These are phyloP conservation scores for Drosophila meridiana DNA, from an alignment of 2,888 invertebrate species.

Conservation along the genomic window DNA sequence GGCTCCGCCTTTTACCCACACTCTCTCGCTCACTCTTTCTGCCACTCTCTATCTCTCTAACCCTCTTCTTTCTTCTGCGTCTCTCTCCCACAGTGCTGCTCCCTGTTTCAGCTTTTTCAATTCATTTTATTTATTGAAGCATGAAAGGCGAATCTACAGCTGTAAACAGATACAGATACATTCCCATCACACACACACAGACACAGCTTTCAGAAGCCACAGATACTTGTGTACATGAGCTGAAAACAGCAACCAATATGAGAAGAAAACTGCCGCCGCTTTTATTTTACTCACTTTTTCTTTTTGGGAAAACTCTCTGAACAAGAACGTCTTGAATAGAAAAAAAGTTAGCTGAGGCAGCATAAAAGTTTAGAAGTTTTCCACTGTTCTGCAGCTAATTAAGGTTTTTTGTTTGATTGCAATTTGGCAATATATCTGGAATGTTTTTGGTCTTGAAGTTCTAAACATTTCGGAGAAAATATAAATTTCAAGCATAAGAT, in stretches of 20 bases:
- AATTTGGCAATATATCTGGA: conserved; percentile 41
- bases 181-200: conserved; percentile 19
- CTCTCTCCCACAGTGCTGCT: not conserved
- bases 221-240: conserved; percentile 34
- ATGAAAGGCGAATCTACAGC: conserved; percentile 67
- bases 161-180: conserved; percentile 58
- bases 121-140: conserved; percentile 81
- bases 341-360: conserved; percentile 35
- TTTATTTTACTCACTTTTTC: conserved; percentile 13
- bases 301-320: conserved; percentile 15
- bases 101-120: conserved; percentile 63
- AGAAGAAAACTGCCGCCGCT: conserved; percentile 49
- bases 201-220: conserved; percentile 22
- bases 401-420: conserved; percentile 44
- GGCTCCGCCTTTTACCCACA: conserved; percentile 10
- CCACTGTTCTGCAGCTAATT: conserved; percentile 45
- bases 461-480: not conserved
- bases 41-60: not conserved
- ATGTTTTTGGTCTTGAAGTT: conserved; percentile 8
- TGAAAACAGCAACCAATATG: conserved; percentile 42
- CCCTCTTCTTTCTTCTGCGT: not conserved
- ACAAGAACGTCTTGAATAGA: conserved; percentile 15
- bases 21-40: not conserved
- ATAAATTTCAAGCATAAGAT: not conserved
- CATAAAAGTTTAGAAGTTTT: conserved; percentile 37